Evolutionary conservation across 2,113 vertebrate species (phyloP), one percentile per base, ranked within the genome.

Genomic region (Thamnophis sirtalis): DNA sequence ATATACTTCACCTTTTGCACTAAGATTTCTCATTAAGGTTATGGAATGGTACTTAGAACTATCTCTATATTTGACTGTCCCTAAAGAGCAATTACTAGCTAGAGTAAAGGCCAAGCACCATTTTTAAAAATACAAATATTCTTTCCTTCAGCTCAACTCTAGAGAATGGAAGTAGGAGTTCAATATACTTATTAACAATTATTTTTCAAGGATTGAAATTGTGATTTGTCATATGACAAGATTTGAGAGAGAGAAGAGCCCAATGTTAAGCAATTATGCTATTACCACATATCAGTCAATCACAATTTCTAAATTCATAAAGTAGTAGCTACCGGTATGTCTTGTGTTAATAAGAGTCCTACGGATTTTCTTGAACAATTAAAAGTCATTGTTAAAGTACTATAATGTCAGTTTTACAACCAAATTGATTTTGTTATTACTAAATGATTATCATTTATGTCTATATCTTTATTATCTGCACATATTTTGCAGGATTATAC

Each of bases 11-110:
- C 97, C 96, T 95, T 93, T 93, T 93, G 94, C 94, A 95, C 94
- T 96, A 96, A 95, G 97, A 97, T 96, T 96, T 96, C 96, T 96
- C 95, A 95, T 96, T 97, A 96, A 92, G 96, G 96, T 96, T 96
- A 84, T 94, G 96, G 96, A 94, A 95, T 91, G 94, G 95, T 93
- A 96, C 96, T 93, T 94, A 93, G 95, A 96, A 93, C 73, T 95
- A 96, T 96, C 90, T 96, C 91, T 93, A 60, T 94, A 95, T 97
- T 97, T 97, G 91, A 96, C 95, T 95, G 91, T 94, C 96, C 96
- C 95, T 19, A 88, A 95, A 95, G 95, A 96, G 93, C 95, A 90
- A 95, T 95, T 0, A 26, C 89, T 17, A 93, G 85, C 88, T 68
- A 91, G 94, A 94, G 95, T 88, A 94, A 95, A 96, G 90, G 94